phyloP scores from a whole-genome alignment of 2,888 invertebrate genomes.

The Epinotia brunnichana region DNA sequence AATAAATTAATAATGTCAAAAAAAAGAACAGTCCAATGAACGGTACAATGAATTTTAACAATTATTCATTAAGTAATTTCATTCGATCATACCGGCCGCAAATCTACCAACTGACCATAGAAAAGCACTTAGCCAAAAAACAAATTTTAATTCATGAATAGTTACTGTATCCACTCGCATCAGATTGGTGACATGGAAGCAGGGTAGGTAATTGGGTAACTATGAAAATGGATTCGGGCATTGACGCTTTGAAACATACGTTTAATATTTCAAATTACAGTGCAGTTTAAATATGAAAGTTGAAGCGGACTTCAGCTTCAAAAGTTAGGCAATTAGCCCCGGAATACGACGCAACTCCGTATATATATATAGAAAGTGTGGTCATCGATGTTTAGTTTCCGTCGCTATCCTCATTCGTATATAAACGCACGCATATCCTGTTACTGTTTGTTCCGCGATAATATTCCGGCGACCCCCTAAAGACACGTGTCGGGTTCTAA shows the following conservation, averaged over 20 bases:
- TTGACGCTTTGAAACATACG: not conserved
- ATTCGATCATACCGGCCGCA: too few species aligned
- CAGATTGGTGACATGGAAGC: not conserved
- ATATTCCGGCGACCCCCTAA: not conserved
- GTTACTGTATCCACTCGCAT: too few species aligned
- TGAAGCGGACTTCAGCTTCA: not conserved
- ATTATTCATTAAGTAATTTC: too few species aligned
- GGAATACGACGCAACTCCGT: not conserved
- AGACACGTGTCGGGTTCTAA: not conserved
- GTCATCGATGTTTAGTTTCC: not conserved
- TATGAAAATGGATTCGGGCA: not conserved
- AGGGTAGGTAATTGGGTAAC: not conserved
- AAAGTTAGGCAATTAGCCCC: not conserved
- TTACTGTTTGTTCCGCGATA: constrained; percentile 1
- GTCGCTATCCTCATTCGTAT: not conserved
- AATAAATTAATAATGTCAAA: too few species aligned
- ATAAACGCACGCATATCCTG: not conserved
- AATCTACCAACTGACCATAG: too few species aligned
- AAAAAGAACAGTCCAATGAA: too few species aligned
- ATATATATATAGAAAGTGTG: not conserved
- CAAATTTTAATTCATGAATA: too few species aligned
- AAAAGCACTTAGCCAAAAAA: too few species aligned
- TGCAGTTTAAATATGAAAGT: not conserved
- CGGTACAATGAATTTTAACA: too few species aligned
- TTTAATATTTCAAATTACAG: not conserved